Evolutionary conservation across 2,888 invertebrate species (phyloP), one percentile per base, ranked within the genome.

Genomic region (Ctenicera cuprea): DNA sequence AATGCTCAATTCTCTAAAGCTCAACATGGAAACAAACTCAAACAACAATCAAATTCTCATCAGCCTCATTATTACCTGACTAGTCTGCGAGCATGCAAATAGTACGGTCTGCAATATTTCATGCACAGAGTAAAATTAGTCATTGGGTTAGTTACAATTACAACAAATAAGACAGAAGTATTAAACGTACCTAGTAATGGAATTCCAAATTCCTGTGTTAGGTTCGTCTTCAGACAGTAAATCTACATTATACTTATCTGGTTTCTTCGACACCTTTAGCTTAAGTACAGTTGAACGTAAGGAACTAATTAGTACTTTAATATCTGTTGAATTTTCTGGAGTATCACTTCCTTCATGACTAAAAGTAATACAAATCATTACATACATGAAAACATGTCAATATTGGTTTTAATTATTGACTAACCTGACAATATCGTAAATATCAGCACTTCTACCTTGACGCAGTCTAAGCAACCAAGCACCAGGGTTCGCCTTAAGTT

Each of bases 401-500:
- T n/a, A n/a, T n/a, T n/a, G n/a, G n/a, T n/a, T n/a, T n/a, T n/a
- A n/a, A n/a, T n/a, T n/a, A n/a, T n/a, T n/a, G n/a, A 67, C 38
- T 57, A 20, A 92, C 92, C 92, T 92, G 66, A 92, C 92, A 80
- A 99, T 97, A 81, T 97, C 95, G 86, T 98, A 99, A 76, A 99
- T 96, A 72, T 99, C 98, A 1, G 93, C 91, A 1, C 98, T 99
- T 78, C 97, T 91, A 5, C 99, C 99, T 57, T 97, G 96, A 33
- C 99, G 89, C 3, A 99, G 89, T 4, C 93, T 90, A 74, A 99
- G 87, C 20, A 94, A 88, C 99, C 99, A 99, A 9, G 97, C 95
- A 0, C 99, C 99, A 0, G 99, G 99, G 86, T 96, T 97, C 0
- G 99, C 99, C 88, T 99, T 99, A 33, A 99, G 89, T 88, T 97